Percentiles rank a stretch among this genome's conserved stretches.
Conservation (phyloP, 2,113 vertebrate genomes). For the Aspiorhynchus laticeps region DNA sequence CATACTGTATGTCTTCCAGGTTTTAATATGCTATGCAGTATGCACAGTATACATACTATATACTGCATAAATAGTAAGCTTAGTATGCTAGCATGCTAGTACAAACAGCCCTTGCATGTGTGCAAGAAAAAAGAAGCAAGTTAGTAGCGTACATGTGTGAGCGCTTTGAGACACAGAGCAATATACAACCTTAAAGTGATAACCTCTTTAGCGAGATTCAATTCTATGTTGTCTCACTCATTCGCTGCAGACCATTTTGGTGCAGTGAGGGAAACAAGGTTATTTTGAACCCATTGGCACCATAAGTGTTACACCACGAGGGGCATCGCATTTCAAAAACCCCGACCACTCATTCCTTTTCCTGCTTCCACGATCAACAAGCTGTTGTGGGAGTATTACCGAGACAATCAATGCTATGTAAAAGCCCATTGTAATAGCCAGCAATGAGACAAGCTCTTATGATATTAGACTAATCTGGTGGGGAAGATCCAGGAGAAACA, state of each 20-base stretch:
- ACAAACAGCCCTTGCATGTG: slow-evolving; percentile 5
- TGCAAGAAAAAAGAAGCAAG: slow-evolving; percentile 6
- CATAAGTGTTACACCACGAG: slow-evolving; percentile 21
- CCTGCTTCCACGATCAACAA: slow-evolving; percentile 21
- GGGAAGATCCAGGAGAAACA: slow-evolving; percentile 25
- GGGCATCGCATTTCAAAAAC: slow-evolving; percentile 30
- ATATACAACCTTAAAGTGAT: slow-evolving; percentile 31
- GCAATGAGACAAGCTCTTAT: slow-evolving; percentile 30
- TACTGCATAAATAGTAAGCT: not conserved
- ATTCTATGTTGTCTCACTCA: not conserved
- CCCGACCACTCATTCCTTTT: not conserved
- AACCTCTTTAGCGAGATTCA: slow-evolving; percentile 36
- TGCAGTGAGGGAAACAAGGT: slow-evolving; percentile 27
- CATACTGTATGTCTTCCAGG: not conserved
- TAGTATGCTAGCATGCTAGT: not conserved
- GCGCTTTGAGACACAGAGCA: not conserved
- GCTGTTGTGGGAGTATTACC: slow-evolving; percentile 23
- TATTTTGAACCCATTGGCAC: slow-evolving; percentile 10
- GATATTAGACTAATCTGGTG: slow-evolving; percentile 36
- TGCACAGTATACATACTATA: not conserved
- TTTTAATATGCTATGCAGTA: not conserved
- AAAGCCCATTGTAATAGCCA: slow-evolving; percentile 24
- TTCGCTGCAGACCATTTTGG: slow-evolving; percentile 25
- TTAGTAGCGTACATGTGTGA: not conserved
- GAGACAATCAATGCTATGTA: slow-evolving; percentile 13